These are phyloP conservation scores for Drosophila lacteicornis DNA, from an alignment of 1,140 invertebrate species.

Conservation along the genomic window DNA sequence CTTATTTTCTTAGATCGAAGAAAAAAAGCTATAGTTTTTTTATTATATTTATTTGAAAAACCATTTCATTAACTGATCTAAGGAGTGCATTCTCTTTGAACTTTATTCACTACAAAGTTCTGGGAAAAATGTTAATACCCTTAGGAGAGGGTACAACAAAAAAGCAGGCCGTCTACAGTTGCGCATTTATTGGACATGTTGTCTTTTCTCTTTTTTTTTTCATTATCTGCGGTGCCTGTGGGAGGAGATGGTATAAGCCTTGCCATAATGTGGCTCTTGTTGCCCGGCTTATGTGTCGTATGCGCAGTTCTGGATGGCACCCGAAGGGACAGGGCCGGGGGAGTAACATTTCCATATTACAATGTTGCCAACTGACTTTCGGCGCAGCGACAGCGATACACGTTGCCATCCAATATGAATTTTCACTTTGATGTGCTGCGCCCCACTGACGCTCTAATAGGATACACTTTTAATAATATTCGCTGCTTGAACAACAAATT, in stretches of 20 bases:
- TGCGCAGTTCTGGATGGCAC: constrained; percentile 36
- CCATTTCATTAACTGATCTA: not conserved
- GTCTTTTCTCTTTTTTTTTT: constrained; percentile 29
- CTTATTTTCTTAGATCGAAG: too few species aligned
- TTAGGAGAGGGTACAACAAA: not conserved
- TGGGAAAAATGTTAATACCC: not conserved
- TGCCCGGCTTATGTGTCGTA: constrained; percentile 43
- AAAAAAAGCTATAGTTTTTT: too few species aligned
- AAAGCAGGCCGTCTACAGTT: constrained; percentile 11
- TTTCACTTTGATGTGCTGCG: constrained; percentile 54
- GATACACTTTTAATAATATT: constrained; percentile 66
- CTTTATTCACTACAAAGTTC: not conserved
- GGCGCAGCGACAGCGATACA: not conserved
- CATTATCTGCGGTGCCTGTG: constrained; percentile 24
- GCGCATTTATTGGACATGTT: constrained; percentile 42
- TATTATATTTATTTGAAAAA: too few species aligned
- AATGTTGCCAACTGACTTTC: constrained; percentile 9
- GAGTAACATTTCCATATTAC: constrained; percentile 16
- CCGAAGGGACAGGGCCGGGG: constrained; percentile 14
- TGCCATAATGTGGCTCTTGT: constrained; percentile 39
- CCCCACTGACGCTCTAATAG: constrained; percentile 27
- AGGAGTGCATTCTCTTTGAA: not conserved
- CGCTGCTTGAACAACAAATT: constrained; percentile 44
- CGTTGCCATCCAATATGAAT: constrained; percentile 37
- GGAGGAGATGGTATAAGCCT: constrained; percentile 21